Conservation (phyloP, 2,888 invertebrate species). For the Corythucha ciliata region DNA sequence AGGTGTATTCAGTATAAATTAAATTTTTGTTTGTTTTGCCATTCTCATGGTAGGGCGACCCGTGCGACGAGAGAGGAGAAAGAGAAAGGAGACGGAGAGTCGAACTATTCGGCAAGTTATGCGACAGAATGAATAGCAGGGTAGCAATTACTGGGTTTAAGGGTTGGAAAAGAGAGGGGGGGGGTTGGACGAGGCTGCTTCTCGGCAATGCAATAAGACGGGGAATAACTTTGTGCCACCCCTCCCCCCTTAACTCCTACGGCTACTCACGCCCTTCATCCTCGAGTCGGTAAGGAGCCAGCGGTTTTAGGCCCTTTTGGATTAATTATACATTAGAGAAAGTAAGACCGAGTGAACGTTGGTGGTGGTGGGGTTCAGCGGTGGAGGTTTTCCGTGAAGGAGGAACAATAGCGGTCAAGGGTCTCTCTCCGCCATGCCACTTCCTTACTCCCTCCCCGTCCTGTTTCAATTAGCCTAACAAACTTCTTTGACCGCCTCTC, state of each 20-base stretch:
- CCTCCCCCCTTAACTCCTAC: no score
- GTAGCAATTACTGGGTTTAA: constrained; percentile 19
- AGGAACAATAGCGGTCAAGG: constrained; percentile 28
- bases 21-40: no score
- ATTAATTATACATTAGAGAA: constrained; percentile 32
- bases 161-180: neutral
- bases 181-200: constrained; percentile 14
- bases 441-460: no score
- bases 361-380: neutral
- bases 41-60: no score
- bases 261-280: no score
- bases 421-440: no score
- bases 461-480: constrained; percentile 31
- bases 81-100: no score
- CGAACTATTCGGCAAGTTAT: constrained; percentile 28
- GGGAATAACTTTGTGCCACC: constrained; percentile 29
- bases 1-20: no score
- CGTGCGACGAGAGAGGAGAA: no score
- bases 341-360: neutral
- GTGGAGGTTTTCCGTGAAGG: constrained; percentile 13
- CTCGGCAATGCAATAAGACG: constrained; percentile 28
- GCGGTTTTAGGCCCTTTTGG: constrained; percentile 22
- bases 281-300: neutral
- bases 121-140: constrained; percentile 17
- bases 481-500: constrained; percentile 31